A percentile compares a stretch with the other conserved stretches of the same genome.
Evolutionary conservation across 2,888 invertebrate genomes (phyloP).

Genomic region (Dioctria rufipes): DNA sequence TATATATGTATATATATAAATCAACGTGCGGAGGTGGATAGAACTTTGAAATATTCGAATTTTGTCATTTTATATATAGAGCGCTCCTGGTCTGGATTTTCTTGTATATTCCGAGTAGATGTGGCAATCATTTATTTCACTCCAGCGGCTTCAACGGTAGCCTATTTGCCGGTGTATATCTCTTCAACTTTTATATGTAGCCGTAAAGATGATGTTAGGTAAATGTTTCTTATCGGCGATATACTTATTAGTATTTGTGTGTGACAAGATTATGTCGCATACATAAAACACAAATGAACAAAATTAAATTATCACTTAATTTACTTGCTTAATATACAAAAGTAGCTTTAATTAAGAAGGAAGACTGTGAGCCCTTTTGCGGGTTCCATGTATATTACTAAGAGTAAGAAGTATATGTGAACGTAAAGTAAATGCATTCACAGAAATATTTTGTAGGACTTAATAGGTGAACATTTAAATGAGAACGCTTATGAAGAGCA

Average conservation of each 20-base stretch:
- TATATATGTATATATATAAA: too few species aligned
- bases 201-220: not conserved
- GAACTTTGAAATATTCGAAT: not conserved
- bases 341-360: not conserved
- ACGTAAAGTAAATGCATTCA: too few species aligned
- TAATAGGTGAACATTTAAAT: too few species aligned
- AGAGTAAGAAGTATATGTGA: too few species aligned
- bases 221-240: not conserved
- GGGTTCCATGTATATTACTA: not conserved
- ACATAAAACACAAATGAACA: constrained; percentile 3
- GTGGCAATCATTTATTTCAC: not conserved
- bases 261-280: not conserved
- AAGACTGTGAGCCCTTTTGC: not conserved
- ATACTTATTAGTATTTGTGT: not conserved
- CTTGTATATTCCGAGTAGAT: not conserved
- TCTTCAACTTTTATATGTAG: too few species aligned
- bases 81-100: not conserved
- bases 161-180: not conserved
- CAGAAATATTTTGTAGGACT: too few species aligned
- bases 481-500: too few species aligned
- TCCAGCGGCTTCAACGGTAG: not conserved
- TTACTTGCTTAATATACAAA: constrained; percentile 1
- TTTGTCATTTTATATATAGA: not conserved
- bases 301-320: constrained; percentile 13
- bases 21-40: too few species aligned